Evolutionary conservation across 2,113 vertebrate genomes (phyloP).

Genomic region (Nematolebias whitei): DNA sequence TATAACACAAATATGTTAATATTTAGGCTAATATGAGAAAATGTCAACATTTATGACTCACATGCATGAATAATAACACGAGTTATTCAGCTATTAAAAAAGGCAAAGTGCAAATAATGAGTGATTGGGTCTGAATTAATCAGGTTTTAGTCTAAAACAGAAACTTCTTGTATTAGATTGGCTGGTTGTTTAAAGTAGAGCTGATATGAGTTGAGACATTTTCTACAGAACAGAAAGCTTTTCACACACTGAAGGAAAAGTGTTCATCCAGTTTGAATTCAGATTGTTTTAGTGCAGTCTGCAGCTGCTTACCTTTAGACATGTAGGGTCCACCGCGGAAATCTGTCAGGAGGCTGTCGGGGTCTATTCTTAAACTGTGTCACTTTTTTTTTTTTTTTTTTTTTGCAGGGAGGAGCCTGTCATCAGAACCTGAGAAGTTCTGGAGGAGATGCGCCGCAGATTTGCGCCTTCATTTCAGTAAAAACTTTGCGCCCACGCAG

Average conservation of each 20-base stretch:
- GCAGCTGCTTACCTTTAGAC: constrained; percentile 70
- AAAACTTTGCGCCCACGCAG: constrained; percentile 52
- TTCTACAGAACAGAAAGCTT: background rate
- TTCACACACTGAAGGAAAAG: background rate
- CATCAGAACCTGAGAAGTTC: constrained; percentile 15
- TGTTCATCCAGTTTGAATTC: background rate
- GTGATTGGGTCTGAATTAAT: background rate
- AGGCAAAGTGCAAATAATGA: background rate
- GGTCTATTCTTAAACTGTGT: constrained; percentile 66
- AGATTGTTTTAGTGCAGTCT: background rate
- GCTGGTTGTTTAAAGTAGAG: background rate
- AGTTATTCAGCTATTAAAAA: background rate
- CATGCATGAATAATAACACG: background rate
- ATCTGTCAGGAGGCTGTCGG: constrained; percentile 36
- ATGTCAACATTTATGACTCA: constrained; percentile 23
- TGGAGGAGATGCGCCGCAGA: constrained; percentile 47
- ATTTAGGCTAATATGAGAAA: background rate
- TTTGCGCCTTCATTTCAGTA: constrained; percentile 61
- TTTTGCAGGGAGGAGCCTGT: constrained; percentile 63
- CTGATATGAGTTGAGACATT: background rate
- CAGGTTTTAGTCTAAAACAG: background rate
- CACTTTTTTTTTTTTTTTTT: constrained; percentile 25
- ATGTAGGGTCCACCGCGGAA: constrained; percentile 33
- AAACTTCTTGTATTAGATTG: background rate
- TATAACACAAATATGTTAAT: background rate